phyloP scores from a whole-genome alignment of 1,140 invertebrate species.

The Cyrtorhinus lividipennis region DNA sequence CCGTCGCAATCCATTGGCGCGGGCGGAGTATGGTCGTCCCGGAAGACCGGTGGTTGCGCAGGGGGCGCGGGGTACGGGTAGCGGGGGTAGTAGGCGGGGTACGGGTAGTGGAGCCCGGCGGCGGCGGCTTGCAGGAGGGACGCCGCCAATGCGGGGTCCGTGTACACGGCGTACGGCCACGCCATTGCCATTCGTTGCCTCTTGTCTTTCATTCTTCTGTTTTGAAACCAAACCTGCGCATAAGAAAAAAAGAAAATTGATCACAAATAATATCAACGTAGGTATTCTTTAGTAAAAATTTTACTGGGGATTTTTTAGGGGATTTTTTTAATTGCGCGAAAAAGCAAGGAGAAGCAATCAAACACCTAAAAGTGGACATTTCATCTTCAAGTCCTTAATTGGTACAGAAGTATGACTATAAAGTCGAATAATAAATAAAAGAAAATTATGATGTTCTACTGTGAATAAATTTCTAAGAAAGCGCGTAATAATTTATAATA shows the following conservation, averaged over 20 bases:
- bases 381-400: too few relatives aligned
- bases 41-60: conserved; percentile 16
- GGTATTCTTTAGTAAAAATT: too few relatives aligned
- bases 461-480: too few relatives aligned
- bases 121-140: conserved; percentile 76
- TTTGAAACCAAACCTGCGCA: conserved; percentile 95
- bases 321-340: too few relatives aligned
- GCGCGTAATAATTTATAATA: too few relatives aligned
- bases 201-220: conserved; percentile 98
- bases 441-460: too few relatives aligned
- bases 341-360: too few relatives aligned
- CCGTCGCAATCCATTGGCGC: conserved; percentile 33
- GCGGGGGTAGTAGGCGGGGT: conserved; percentile 23
- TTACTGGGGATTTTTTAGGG: too few relatives aligned
- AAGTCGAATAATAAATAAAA: too few relatives aligned
- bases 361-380: too few relatives aligned
- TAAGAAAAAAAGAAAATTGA: conserved; percentile 18
- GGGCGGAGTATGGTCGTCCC: conserved; percentile 29
- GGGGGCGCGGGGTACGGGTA: conserved; percentile 19
- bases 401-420: too few relatives aligned
- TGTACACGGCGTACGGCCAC: conserved; percentile 90
- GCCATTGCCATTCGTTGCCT: conserved; percentile 80
- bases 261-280: background rate
- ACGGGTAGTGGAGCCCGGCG: conserved; percentile 28
- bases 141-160: conserved; percentile 79